Percentiles rank a stretch among this genome's conserved stretches.
Evolutionary conservation across 2,888 invertebrate species (phyloP).

Genomic region (Parascotia fuliginaria): DNA sequence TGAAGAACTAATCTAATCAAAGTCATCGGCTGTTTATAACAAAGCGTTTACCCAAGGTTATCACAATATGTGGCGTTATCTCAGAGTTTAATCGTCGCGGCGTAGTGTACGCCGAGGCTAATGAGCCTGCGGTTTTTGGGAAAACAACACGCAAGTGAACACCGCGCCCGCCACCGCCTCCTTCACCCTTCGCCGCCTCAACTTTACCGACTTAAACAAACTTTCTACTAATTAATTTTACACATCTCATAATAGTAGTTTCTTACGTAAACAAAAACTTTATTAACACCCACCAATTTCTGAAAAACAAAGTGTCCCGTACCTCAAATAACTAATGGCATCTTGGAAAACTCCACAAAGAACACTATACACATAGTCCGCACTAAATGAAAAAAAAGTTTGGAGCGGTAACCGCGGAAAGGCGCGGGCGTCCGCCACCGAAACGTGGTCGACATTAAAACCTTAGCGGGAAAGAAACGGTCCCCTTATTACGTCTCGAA

Average conservation of each 20-base stretch:
- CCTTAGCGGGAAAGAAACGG: constrained; percentile 85
- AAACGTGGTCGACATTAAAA: constrained; percentile 86
- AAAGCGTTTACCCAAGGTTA: constrained; percentile 61
- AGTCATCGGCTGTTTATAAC: constrained; percentile 53
- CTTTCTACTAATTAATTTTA: constrained; percentile 72
- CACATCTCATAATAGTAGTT: constrained; percentile 34
- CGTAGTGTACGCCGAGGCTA: constrained; percentile 79
- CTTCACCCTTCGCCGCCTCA: constrained; percentile 48
- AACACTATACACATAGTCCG: constrained; percentile 62
- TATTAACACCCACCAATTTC: constrained; percentile 18
- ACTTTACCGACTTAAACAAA: constrained; percentile 70
- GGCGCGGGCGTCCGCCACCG: constrained; percentile 84
- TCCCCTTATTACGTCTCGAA: constrained; percentile 86
- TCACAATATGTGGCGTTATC: constrained; percentile 72
- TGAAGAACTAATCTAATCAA: constrained; percentile 65
- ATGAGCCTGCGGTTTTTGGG: constrained; percentile 81
- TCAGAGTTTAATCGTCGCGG: constrained; percentile 75
- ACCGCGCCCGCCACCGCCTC: constrained; percentile 47
- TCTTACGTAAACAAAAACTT: constrained; percentile 9
- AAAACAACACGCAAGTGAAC: constrained; percentile 73
- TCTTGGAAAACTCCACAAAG: constrained; percentile 45
- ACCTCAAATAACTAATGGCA: constrained; percentile 32
- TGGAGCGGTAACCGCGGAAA: constrained; percentile 73
- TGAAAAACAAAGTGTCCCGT: constrained; percentile 31
- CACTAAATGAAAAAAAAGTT: constrained; percentile 67